These are phyloP conservation scores for Meriones unguiculatus DNA, from an alignment of 2,113 vertebrate species.

Conservation along the genomic window DNA sequence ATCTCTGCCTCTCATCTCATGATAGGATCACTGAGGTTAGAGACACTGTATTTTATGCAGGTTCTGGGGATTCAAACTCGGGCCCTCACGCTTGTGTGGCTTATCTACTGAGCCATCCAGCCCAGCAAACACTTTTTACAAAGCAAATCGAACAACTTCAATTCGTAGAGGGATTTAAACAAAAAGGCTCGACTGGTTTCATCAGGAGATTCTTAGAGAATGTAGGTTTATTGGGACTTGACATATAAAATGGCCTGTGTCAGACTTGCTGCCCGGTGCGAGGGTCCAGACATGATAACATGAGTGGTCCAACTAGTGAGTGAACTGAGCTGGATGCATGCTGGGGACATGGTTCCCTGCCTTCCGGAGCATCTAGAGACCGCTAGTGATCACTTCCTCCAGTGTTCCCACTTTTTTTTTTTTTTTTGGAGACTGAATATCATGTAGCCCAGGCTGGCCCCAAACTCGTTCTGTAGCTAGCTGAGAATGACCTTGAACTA, in stretches of 20 bases:
- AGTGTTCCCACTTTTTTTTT: neutral
- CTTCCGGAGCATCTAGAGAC: neutral
- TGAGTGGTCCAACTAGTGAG: too few relatives aligned
- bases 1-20: neutral
- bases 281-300: neutral
- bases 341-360: neutral
- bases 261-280: fast-evolving
- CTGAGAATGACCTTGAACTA: neutral
- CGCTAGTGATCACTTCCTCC: neutral
- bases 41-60: neutral
- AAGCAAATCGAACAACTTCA: neutral
- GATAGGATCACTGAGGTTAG: neutral
- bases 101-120: neutral
- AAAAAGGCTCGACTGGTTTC: fast-evolving
- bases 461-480: neutral
- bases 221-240: neutral
- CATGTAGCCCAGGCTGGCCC: neutral
- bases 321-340: neutral
- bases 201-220: neutral
- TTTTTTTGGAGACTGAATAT: neutral
- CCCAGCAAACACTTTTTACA: neutral
- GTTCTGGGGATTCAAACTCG: neutral
- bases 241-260: neutral
- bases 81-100: neutral
- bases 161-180: neutral